Conservation (phyloP, 2,797 vertebrate species). For the Eulemur mongoz region DNA sequence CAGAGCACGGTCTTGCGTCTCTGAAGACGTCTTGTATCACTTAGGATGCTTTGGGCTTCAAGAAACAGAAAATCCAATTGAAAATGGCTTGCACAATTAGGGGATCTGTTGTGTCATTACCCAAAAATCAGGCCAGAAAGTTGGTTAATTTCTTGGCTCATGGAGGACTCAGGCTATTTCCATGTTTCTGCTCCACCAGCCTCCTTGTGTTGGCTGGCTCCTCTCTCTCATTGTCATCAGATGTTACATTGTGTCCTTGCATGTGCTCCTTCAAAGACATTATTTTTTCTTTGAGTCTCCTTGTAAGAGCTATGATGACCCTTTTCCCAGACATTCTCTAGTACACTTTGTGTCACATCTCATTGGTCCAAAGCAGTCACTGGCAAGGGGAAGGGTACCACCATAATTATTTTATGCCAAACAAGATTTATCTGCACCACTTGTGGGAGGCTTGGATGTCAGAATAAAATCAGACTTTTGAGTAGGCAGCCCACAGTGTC, state of each 20-base stretch:
- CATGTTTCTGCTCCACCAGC: not conserved
- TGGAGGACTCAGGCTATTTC: not conserved
- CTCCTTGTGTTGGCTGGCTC: not conserved
- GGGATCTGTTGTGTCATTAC: not conserved
- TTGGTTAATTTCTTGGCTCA: not conserved
- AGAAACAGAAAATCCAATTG: conserved; percentile 52
- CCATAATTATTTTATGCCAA: not conserved
- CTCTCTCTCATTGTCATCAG: not conserved
- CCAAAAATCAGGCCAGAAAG: not conserved
- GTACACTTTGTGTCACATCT: not conserved
- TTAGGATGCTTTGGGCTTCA: not conserved
- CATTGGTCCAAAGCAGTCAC: not conserved
- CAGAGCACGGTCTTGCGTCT: not conserved
- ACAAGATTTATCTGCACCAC: not conserved
- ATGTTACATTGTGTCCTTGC: not conserved
- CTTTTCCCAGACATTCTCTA: not conserved
- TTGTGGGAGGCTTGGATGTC: not conserved
- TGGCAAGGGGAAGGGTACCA: not conserved
- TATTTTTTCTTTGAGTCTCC: not conserved
- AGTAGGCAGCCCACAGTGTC: not conserved
- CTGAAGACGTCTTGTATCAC: not conserved
- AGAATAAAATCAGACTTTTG: not conserved
- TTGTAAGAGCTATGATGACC: not conserved
- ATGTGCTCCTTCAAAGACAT: not conserved
- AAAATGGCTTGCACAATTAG: conserved; percentile 36